Base-by-base conservation (phyloP, 2,113 vertebrate species). In the Embiotoca jacksoni region DNA sequence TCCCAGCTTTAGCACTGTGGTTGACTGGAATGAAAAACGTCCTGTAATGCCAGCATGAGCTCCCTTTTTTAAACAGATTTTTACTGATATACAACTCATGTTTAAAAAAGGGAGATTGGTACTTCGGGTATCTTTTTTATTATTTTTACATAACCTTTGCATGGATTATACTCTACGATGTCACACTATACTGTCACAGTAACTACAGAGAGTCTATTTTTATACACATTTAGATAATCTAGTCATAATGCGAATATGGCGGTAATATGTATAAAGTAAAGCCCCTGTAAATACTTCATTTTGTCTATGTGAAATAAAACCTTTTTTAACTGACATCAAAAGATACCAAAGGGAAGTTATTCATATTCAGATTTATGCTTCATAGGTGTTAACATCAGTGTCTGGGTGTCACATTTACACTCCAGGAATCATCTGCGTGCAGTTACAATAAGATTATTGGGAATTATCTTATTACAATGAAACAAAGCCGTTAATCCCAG, bases 351-450 rank as follows among this genome's bases (percentile, higher is more conserved):
- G 6, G 23, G 31, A 65, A 66, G 47, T 63, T 3, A 35, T 64
- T 72, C 37, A 69, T 32, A 57, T 82, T 67, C 36, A 78, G 53
- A 37, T 58, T 54, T 55, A 31, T 74, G 60, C 61, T 49, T 7
- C 41, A 47, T 5, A 3, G 46, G 36, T 16, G 54, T 54, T 47
- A 47, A 35, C 30, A 32, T 63, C 35, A 23, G 23, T 14, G 30
- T 55, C 58, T 23, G 16, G 23, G 13, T 13, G 52, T 5, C 13
- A 39, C 56, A 63, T 79, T 77, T 55, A 54, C 49, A 71, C 53
- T 47, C 53, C 15, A 77, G 39, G 37, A 23, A 65, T 58, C 16
- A 46, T 32, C 23, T 44, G 13, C 16, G 52, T 67, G 32, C 55
- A 30, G 15, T 52, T 52, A 60, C 7, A 59, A 33, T 37, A 11